Evolutionary conservation across 2,113 vertebrate genomes (phyloP).

Genomic region (Indicator maculatus): DNA sequence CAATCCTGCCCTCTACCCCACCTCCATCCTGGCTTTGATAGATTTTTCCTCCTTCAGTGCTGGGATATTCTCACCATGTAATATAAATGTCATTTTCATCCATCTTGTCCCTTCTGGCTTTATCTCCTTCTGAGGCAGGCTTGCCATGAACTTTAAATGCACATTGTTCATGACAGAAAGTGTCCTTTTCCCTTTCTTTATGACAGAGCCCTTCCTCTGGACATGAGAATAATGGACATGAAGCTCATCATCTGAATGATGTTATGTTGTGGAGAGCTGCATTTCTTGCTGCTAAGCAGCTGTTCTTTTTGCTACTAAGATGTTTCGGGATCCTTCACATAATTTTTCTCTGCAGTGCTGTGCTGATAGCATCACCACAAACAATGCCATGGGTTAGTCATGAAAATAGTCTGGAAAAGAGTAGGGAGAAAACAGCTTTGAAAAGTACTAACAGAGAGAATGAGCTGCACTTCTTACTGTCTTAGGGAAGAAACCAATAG

Average conservation of each 20-base stretch:
- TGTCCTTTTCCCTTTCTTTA: background rate
- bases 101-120: background rate
- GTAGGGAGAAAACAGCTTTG: background rate
- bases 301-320: background rate
- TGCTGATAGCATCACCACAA: slow-evolving; percentile 1
- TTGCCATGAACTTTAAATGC: background rate
- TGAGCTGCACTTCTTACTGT: background rate
- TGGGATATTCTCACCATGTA: background rate
- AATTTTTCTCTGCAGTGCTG: background rate
- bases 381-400: background rate
- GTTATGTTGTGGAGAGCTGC: background rate
- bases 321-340: background rate
- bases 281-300: background rate
- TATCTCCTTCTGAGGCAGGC: background rate
- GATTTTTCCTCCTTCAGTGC: background rate
- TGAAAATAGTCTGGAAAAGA: background rate
- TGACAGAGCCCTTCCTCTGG: slow-evolving; percentile 3
- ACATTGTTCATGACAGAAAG: background rate
- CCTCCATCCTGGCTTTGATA: background rate
- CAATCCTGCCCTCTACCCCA: background rate
- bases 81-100: slow-evolving; percentile 17
- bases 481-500: slow-evolving; percentile 12
- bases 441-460: too few relatives aligned
- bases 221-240: background rate
- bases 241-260: background rate